Evolutionary conservation across 2,797 vertebrate genomes (phyloP), one percentile per base, ranked within the genome.

Genomic region (Melanotaenia boesemani): DNA sequence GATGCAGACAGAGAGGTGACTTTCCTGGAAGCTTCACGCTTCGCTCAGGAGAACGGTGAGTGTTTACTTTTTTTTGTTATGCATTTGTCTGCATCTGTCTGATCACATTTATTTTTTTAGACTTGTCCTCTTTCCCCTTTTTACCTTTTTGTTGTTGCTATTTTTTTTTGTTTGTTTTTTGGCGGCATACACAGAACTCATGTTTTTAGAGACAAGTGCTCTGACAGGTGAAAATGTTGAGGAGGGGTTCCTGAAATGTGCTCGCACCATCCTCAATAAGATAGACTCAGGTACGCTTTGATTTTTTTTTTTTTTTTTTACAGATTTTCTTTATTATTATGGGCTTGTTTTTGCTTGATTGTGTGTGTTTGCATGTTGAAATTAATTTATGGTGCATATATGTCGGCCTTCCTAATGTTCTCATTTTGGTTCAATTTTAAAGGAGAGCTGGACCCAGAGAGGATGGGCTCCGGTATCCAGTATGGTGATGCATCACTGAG

Each of bases 391-490:
- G 12, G 2, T 44, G 18, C n/a, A 13, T 44, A 0, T 22, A 3
- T 11, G 32, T 63, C 12, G 34, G 7, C 9, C 6, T 36, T 1
- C 0, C n/a, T 52, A 50, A 73, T 32, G 2, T n/a, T 63, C 13
- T 63, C 8, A 11, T 2, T 39, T 44, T 11, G 41, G 22, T 59
- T 74, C 20, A 5, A 44, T 8, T 64, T 54, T 6, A 32, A 81
- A 98, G 97, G 97, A 0, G 97, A 98, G 88, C 88, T 98, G 41
- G 97, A 98, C 88, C 97, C 97, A 0, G 97, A 98, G 92, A 94
- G 97, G 90, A 98, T 98, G 97, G 97, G 97, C 66, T 98, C 97
- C 0, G 97, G 97, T 34, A 97, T 98, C 87, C 97, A 98, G 89
- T 98, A 97, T 0, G 97, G 97, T 0, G 97, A 97, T 0, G 94